A percentile compares a stretch with the other conserved stretches of the same genome.
Evolutionary conservation across 2,113 vertebrate genomes (phyloP).

Genomic region (Megaceryle torquata): DNA sequence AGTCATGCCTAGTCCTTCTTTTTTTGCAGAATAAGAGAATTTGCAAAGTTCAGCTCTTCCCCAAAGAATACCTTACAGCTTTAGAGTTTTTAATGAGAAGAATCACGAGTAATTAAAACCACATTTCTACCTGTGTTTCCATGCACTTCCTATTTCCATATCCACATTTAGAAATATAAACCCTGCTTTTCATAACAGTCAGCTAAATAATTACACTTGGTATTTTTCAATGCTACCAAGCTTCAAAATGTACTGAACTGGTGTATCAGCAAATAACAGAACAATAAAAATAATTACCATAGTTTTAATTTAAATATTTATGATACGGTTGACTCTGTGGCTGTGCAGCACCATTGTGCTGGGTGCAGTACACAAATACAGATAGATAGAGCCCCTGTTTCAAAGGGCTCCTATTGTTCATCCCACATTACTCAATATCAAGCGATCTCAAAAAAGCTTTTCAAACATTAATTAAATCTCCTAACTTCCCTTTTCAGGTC

Average conservation of each 20-base stretch:
- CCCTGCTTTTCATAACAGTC: constrained; percentile 53
- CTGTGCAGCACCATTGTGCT: constrained; percentile 11
- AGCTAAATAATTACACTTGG: constrained; percentile 39
- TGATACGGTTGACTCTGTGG: constrained; percentile 33
- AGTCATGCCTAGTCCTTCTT: neutral
- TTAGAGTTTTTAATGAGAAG: neutral
- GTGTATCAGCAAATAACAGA: constrained; percentile 55
- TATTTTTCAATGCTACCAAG: constrained; percentile 1
- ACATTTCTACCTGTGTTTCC: constrained; percentile 7
- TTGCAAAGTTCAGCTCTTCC: neutral
- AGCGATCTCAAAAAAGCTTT: constrained; percentile 26
- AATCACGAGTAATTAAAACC: neutral
- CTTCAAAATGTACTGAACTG: neutral
- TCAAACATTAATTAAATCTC: constrained; percentile 63
- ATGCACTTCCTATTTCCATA: neutral
- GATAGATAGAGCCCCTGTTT: constrained; percentile 35
- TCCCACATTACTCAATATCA: constrained; percentile 39
- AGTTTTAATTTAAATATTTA: constrained; percentile 67
- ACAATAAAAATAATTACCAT: constrained; percentile 61
- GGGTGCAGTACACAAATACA: constrained; percentile 29
- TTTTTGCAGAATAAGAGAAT: neutral
- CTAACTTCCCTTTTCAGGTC: constrained; percentile 58
- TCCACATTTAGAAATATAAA: constrained; percentile 9
- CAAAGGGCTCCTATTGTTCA: constrained; percentile 46
- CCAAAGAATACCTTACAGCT: neutral